These are phyloP conservation scores for Penaeus japonicus DNA, from an alignment of 1,140 invertebrate species.

Conservation along the genomic window DNA sequence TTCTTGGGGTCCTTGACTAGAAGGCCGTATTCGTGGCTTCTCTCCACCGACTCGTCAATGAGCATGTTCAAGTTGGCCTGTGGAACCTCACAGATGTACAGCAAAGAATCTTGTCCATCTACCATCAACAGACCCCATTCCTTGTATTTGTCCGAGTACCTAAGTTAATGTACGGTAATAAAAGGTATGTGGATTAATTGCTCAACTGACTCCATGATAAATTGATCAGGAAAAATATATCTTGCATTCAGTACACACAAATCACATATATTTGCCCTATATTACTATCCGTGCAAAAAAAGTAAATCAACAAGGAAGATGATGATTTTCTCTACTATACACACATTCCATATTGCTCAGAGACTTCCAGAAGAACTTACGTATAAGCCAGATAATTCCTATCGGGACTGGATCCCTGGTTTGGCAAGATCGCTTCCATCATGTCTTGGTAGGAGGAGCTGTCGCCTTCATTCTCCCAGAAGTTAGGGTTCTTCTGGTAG, in stretches of 20 bases:
- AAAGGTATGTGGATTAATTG: not conserved
- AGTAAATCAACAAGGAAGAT: not conserved
- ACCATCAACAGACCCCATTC: slow-evolving; percentile 86
- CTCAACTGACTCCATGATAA: not conserved
- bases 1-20: slow-evolving; percentile 77
- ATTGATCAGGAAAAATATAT: no score
- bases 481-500: slow-evolving; percentile 75
- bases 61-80: slow-evolving; percentile 68
- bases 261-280: no score
- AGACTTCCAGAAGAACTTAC: slow-evolving; percentile 61
- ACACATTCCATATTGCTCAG: no score
- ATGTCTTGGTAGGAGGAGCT: slow-evolving; percentile 77
- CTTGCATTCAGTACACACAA: no score
- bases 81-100: slow-evolving; percentile 90
- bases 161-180: slow-evolving; percentile 52
- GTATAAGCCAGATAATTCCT: slow-evolving; percentile 72
- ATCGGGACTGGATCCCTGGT: slow-evolving; percentile 65
- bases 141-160: slow-evolving; percentile 65
- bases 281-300: not conserved
- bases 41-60: slow-evolving; percentile 73
- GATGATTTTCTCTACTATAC: no score
- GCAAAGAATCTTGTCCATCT: slow-evolving; percentile 75
- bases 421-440: slow-evolving; percentile 82
- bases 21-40: slow-evolving; percentile 85
- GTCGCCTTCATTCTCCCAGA: slow-evolving; percentile 87